Percentiles rank a stretch among this genome's conserved stretches.
Conservation (phyloP, 2,888 invertebrate genomes). For the Hipparchia sbordonii region DNA sequence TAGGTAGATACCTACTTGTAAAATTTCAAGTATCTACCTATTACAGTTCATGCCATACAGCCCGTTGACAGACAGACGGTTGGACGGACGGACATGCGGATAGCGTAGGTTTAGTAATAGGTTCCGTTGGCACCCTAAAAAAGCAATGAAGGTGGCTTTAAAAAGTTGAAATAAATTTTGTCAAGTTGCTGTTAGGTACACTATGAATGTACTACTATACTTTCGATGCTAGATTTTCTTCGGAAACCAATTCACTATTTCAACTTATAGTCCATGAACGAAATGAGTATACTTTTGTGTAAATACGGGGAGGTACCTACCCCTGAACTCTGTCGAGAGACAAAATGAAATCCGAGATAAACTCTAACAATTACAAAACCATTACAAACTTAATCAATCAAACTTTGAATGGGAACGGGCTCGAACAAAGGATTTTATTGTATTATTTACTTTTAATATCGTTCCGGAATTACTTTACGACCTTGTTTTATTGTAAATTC, state of each 20-base stretch:
- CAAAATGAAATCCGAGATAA: conserved; percentile 32
- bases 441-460: conserved; percentile 24
- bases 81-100: no score
- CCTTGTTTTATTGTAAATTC: not conserved
- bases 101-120: no score
- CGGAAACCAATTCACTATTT: conserved; percentile 10
- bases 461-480: conserved; percentile 13
- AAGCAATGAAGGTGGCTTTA: no score
- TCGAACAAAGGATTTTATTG: conserved; percentile 29
- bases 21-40: no score
- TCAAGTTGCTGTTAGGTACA: no score
- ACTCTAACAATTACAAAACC: conserved; percentile 46
- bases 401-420: conserved; percentile 51
- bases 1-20: no score
- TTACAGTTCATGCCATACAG: no score
- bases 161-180: no score
- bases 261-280: not conserved
- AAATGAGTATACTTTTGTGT: conserved; percentile 8
- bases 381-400: conserved; percentile 62
- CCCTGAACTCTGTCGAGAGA: conserved; percentile 16
- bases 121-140: no score
- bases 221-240: no score
- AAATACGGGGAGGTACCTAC: conserved; percentile 13
- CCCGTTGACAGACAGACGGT: no score
- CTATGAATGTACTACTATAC: no score